Base-by-base conservation (phyloP, 2,113 vertebrate species). In the Nansenia antarctica region DNA sequence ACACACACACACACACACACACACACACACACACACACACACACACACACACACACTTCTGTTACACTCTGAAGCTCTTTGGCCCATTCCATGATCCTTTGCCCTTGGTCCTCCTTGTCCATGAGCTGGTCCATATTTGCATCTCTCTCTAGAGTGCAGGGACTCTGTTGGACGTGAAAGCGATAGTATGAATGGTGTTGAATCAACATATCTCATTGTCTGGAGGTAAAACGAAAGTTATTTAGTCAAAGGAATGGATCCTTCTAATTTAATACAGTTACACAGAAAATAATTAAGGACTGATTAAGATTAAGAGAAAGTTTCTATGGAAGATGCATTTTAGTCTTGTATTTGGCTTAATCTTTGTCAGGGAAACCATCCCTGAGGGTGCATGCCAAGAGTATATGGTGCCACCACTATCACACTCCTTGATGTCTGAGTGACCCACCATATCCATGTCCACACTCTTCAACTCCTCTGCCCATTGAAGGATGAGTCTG, bases 21-120 rank as follows among this genome's bases (percentile, higher is more conserved):
- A 52, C 3, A 2, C 14, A 55, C n/a, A 54, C 29, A 53, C 39
- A 32, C 47, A 37, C 15, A 63, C 15, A n/a, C 14, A 31, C 34
- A 27, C 22, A 71, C 22, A 11, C 14, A 34, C 31, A 60, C 20
- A 34, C 62, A 34, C 24, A 84, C 82, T 79, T 79, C 65, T 8
- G 82, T 79, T 12, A 79, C 49, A 22, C 52, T 58, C 32, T 79
- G 73, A 15, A 84, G 65, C 66, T 84, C 82, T 45, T 39, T 77
- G 9, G 82, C 82, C 82, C 82, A 84, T 26, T 79, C 73, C 68
- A 74, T 74, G 68, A 79, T 81, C 52, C 61, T 74, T 62, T 74
- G 72, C 42, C 81, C 66, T 8, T 11, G 42, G 22, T 67, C 58
- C 45, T 78, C 39, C 3, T 22, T 24, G 18, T 45, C 24, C n/a